These are phyloP conservation scores for Thripadectes ignobilis DNA, from an alignment of 2,797 vertebrate genomes.

Conservation along the genomic window DNA sequence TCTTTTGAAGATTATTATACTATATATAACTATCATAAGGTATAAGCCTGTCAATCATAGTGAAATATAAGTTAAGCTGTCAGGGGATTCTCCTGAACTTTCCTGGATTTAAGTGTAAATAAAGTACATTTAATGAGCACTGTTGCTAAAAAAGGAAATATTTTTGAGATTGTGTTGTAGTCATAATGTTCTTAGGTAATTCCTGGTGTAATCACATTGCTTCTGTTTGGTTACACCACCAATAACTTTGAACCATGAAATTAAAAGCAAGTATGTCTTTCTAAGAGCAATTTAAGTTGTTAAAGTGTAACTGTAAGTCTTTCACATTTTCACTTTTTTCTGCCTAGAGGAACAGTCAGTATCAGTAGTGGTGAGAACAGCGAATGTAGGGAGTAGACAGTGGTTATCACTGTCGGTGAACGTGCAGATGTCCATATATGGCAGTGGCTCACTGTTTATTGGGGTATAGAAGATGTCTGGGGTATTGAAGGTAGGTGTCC, in stretches of 20 bases:
- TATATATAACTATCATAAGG: neutral
- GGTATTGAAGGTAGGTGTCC: neutral
- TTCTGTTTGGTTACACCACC: neutral
- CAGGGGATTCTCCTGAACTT: neutral
- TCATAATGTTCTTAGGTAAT: neutral
- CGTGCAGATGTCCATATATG: neutral
- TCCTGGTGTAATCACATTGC: neutral
- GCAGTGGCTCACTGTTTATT: neutral
- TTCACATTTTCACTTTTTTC: neutral
- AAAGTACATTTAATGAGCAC: neutral
- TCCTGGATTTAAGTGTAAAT: conserved; percentile 1
- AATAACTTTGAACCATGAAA: neutral
- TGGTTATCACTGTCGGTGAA: neutral
- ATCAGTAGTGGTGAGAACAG: neutral
- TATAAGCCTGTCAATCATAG: neutral
- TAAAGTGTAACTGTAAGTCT: neutral
- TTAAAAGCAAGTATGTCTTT: neutral
- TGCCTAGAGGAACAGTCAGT: neutral
- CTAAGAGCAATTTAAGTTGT: neutral
- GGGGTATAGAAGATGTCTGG: neutral
- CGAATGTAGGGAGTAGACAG: neutral
- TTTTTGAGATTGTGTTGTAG: neutral
- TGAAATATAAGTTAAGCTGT: neutral
- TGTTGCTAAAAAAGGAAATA: neutral
- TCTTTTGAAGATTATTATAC: neutral